These are phyloP conservation scores for Eospalax fontanierii DNA, from an alignment of 2,797 vertebrate genomes.

Conservation along the genomic window DNA sequence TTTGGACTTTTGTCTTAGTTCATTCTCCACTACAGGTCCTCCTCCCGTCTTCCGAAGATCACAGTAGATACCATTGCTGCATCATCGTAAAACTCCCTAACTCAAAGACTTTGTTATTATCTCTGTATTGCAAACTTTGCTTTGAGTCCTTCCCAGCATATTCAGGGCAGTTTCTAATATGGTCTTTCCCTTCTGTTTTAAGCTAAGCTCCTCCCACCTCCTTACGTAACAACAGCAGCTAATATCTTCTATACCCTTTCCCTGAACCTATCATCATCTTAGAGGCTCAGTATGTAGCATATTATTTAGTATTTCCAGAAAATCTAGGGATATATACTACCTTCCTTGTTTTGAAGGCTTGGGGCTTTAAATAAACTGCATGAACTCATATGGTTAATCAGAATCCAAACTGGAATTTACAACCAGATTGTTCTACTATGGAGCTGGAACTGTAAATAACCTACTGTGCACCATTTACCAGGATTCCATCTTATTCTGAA, in stretches of 20 bases:
- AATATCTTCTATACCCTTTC: neutral
- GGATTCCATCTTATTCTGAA: neutral
- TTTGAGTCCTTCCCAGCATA: neutral
- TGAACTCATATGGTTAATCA: neutral
- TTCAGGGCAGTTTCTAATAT: neutral
- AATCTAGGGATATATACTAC: neutral
- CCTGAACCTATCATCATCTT: neutral
- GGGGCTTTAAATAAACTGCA: neutral
- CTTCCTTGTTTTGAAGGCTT: neutral
- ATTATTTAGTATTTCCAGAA: constrained; percentile 22
- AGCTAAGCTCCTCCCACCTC: neutral
- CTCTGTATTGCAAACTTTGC: neutral
- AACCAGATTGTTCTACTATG: neutral
- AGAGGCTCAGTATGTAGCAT: neutral
- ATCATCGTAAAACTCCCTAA: neutral
- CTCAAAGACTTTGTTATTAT: neutral
- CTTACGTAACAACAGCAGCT: neutral
- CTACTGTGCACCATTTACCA: neutral
- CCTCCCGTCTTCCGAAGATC: too few species aligned
- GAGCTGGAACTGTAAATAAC: neutral
- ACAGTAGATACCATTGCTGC: neutral
- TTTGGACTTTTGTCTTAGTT: too few species aligned
- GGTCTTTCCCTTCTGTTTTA: neutral
- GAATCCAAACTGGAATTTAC: neutral
- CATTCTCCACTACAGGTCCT: too few species aligned